Conservation (phyloP, 2,797 vertebrate genomes). For the Muscicapa striata region DNA sequence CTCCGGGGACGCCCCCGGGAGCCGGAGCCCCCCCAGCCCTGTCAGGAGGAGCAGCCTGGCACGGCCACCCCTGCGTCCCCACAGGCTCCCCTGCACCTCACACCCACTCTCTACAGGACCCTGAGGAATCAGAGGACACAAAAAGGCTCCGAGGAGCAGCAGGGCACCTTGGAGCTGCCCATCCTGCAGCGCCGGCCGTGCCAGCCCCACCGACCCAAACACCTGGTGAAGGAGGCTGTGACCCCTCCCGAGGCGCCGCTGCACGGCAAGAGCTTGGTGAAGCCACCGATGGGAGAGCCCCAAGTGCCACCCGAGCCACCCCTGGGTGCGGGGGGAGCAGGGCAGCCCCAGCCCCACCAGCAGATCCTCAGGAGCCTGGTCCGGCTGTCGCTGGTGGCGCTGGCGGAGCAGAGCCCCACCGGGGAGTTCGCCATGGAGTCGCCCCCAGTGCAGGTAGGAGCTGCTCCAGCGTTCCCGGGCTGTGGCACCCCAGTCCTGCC, state of each 20-base stretch:
- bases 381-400: constrained; percentile 91
- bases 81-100: constrained; percentile 70
- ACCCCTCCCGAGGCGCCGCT: not conserved
- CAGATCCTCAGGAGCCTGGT: constrained; percentile 90
- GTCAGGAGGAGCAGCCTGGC: not conserved
- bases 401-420: constrained; percentile 84
- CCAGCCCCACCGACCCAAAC: constrained; percentile 76
- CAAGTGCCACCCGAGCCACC: not conserved
- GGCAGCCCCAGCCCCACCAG: constrained; percentile 77
- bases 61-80: not conserved
- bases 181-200: constrained; percentile 60
- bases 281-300: constrained; percentile 41
- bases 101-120: constrained; percentile 81
- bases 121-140: constrained; percentile 81
- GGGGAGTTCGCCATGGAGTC: constrained; percentile 89
- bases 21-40: not conserved
- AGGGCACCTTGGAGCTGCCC: constrained; percentile 65
- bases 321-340: constrained; percentile 64
- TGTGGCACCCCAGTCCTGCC: not conserved
- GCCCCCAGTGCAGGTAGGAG: constrained; percentile 90
- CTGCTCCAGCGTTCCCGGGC: rapidly evolving
- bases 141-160: constrained; percentile 47
- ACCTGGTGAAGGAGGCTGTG: constrained; percentile 13
- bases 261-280: constrained; percentile 61
- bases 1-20: constrained; percentile 77